phyloP scores from a whole-genome alignment of 2,888 invertebrate genomes.

The Lottia scabra region DNA sequence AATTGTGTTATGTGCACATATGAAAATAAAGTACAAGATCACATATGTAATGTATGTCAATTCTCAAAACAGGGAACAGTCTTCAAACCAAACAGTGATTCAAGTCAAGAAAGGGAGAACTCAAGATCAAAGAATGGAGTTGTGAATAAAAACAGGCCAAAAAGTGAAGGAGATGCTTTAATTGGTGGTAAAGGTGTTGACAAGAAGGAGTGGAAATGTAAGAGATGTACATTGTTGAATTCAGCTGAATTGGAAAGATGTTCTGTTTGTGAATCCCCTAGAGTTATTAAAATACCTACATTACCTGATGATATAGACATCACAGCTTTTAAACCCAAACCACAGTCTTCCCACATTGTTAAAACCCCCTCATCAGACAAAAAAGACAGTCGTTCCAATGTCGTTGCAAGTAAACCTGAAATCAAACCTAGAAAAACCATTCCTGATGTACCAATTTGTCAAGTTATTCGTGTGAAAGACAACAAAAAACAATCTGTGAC shows the following conservation, averaged over 20 bases:
- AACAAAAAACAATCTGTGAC: background rate
- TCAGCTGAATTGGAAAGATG: constrained; percentile 77
- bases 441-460: background rate
- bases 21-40: constrained; percentile 77
- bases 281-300: constrained; percentile 47
- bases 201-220: constrained; percentile 68
- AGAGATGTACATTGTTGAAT: constrained; percentile 83
- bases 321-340: background rate
- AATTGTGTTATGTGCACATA: constrained; percentile 78
- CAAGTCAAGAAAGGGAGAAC: background rate
- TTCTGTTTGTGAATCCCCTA: constrained; percentile 81
- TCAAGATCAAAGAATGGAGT: background rate
- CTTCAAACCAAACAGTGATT: constrained; percentile 19
- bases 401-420: background rate
- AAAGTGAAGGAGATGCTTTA: background rate
- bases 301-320: constrained; percentile 5
- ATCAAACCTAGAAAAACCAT: background rate
- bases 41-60: constrained; percentile 82
- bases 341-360: too few species aligned
- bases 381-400: too few species aligned
- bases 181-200: background rate
- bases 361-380: too few species aligned
- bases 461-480: background rate
- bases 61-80: constrained; percentile 72
- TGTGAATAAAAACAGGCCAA: background rate